These are phyloP conservation scores for Orussus abietinus DNA, from an alignment of 1,140 invertebrate species.

Conservation along the genomic window DNA sequence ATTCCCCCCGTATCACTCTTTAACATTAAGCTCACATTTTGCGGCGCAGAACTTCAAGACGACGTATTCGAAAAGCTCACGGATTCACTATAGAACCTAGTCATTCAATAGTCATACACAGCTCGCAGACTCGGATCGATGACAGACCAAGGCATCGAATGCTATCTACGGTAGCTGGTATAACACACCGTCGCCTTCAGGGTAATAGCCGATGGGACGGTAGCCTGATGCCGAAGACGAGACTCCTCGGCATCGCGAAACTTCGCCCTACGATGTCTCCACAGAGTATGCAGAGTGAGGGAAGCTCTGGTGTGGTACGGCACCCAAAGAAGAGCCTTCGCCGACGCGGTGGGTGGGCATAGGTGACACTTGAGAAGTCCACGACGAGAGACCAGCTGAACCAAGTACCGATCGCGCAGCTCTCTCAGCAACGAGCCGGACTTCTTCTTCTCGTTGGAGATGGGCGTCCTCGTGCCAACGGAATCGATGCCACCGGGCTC, in stretches of 20 bases:
- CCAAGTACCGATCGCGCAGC: conserved; percentile 2
- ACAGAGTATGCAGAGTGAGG: conserved; percentile 46
- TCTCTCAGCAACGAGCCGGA: not conserved
- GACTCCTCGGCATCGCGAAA: not conserved
- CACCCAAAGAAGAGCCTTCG: conserved; percentile 21
- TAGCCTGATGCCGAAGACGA: not conserved
- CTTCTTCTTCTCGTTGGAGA: not conserved
- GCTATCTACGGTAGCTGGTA: conserved; percentile 38
- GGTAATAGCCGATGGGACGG: conserved; percentile 19
- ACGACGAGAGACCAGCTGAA: conserved; percentile 2
- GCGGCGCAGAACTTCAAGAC: too few relatives aligned
- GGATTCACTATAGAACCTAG: too few relatives aligned
- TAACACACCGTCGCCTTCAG: conserved; percentile 31
- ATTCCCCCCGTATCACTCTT: too few relatives aligned
- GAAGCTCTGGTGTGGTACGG: conserved; percentile 52
- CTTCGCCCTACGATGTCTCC: conserved; percentile 38
- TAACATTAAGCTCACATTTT: too few relatives aligned
- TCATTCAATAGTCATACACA: too few relatives aligned
- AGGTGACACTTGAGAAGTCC: conserved; percentile 23
- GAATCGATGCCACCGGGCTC: too few relatives aligned
- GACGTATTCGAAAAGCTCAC: too few relatives aligned
- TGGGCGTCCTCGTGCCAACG: too few relatives aligned
- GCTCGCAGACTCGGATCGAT: too few relatives aligned
- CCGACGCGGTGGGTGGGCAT: conserved; percentile 22
- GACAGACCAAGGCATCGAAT: too few relatives aligned